Percentiles rank a stretch among this genome's conserved stretches.
These are phyloP conservation scores for Ommatoiulus sabulosus DNA, from an alignment of 2,888 invertebrate genomes.

Conservation along the genomic window DNA sequence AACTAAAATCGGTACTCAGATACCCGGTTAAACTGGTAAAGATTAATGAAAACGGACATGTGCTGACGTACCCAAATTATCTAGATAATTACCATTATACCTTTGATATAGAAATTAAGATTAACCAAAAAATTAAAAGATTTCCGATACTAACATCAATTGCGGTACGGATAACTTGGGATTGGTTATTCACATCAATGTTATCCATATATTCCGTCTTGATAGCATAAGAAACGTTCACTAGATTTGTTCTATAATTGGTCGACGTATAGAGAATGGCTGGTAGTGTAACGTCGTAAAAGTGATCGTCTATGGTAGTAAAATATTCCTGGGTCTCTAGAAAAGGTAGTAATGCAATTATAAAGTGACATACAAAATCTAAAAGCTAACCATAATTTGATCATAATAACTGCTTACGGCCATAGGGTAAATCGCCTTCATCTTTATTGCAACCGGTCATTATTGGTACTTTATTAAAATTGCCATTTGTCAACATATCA, in stretches of 20 bases:
- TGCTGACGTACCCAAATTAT: no score
- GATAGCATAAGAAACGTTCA: constrained; percentile 54
- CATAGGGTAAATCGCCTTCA: constrained; percentile 55
- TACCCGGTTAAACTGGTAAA: no score
- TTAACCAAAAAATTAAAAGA: not conserved
- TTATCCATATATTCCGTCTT: constrained; percentile 50
- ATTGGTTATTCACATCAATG: constrained; percentile 50
- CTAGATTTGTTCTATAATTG: not conserved
- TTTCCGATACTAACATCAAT: constrained; percentile 49
- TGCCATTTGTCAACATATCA: not conserved
- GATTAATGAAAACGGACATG: no score
- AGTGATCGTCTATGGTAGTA: constrained; percentile 47
- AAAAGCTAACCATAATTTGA: not conserved
- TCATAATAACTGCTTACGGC: not conserved
- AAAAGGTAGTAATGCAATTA: not conserved
- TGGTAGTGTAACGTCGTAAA: constrained; percentile 40
- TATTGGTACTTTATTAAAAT: constrained; percentile 52
- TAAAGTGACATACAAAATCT: not conserved
- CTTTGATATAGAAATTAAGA: no score
- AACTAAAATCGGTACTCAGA: no score
- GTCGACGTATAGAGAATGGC: not conserved
- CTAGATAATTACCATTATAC: no score
- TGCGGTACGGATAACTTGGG: constrained; percentile 36
- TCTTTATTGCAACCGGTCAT: constrained; percentile 51
- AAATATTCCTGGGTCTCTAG: constrained; percentile 16